phyloP scores from a whole-genome alignment of 2,888 invertebrate genomes.

The Drosophila lutescens region DNA sequence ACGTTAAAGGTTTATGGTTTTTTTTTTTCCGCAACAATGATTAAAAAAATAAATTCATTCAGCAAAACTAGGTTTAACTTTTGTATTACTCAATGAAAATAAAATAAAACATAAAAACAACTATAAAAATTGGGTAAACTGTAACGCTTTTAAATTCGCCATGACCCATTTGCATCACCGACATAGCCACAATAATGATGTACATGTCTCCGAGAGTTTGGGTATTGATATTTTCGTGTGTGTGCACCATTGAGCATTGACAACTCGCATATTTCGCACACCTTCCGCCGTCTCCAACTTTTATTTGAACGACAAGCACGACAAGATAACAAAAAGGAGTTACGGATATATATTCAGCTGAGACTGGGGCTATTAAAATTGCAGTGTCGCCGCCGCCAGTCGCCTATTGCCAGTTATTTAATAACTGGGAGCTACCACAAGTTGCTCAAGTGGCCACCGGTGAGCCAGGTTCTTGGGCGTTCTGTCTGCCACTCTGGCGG shows the following conservation, averaged over 20 bases:
- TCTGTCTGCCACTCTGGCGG: constrained; percentile 65
- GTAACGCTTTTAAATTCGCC: constrained; percentile 15
- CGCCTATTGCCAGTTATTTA: constrained; percentile 30
- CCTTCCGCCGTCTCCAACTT: constrained; percentile 58
- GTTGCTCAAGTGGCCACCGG: constrained; percentile 59
- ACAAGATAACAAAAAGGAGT: constrained; percentile 75
- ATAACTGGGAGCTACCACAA: constrained; percentile 4
- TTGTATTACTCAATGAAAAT: neutral
- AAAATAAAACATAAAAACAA: neutral
- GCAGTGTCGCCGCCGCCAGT: constrained; percentile 53
- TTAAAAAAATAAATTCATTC: too few relatives aligned
- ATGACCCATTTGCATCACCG: constrained; percentile 55
- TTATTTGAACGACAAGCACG: constrained; percentile 70
- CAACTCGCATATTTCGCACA: constrained; percentile 56
- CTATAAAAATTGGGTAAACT: constrained; percentile 17
- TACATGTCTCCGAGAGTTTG: neutral
- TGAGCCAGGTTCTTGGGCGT: constrained; percentile 65
- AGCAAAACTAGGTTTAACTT: neutral
- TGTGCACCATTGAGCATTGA: constrained; percentile 47
- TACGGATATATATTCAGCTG: constrained; percentile 12
- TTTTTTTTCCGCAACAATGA: too few relatives aligned
- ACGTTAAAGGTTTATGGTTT: neutral
- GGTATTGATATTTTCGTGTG: neutral
- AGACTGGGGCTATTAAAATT: constrained; percentile 56
- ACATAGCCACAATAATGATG: constrained; percentile 11